phyloP scores from a whole-genome alignment of 2,888 invertebrate genomes.

The Acronicta leporina region DNA sequence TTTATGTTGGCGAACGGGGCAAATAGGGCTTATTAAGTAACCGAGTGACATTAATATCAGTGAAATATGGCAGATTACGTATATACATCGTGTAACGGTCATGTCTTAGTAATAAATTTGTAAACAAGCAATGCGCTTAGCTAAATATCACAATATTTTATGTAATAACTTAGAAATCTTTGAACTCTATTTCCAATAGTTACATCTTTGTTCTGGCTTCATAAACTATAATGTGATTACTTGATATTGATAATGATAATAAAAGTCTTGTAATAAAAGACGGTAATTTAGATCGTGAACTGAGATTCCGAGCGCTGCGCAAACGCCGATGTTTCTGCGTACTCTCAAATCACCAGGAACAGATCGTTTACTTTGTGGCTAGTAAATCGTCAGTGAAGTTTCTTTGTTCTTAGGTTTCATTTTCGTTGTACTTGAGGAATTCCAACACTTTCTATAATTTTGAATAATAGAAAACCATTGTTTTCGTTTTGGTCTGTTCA shows the following conservation, averaged over 20 bases:
- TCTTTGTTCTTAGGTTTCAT: conserved; percentile 5
- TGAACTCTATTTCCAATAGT: conserved; percentile 44
- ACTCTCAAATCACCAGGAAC: conserved; percentile 18
- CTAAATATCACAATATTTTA: conserved; percentile 43
- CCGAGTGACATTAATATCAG: conserved; percentile 37
- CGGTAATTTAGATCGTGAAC: conserved; percentile 40
- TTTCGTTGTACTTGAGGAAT: background rate
- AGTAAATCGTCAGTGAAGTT: conserved; percentile 5
- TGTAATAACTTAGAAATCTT: conserved; percentile 43
- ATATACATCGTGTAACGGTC: conserved; percentile 32
- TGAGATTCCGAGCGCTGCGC: conserved; percentile 26
- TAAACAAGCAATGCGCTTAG: conserved; percentile 44
- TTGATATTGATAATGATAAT: conserved; percentile 36
- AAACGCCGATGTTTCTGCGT: conserved; percentile 12
- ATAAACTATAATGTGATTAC: conserved; percentile 42
- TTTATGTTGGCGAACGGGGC: conserved; percentile 26
- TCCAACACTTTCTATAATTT: conserved; percentile 20
- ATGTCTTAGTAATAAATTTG: conserved; percentile 39
- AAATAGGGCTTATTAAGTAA: conserved; percentile 42
- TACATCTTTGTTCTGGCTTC: conserved; percentile 33
- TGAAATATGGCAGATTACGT: conserved; percentile 45
- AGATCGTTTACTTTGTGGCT: conserved; percentile 12
- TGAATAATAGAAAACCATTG: conserved; percentile 23
- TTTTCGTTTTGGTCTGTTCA: conserved; percentile 19
- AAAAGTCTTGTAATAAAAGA: conserved; percentile 40